Conservation (phyloP, 2,888 invertebrate species). For the Tuta absoluta region DNA sequence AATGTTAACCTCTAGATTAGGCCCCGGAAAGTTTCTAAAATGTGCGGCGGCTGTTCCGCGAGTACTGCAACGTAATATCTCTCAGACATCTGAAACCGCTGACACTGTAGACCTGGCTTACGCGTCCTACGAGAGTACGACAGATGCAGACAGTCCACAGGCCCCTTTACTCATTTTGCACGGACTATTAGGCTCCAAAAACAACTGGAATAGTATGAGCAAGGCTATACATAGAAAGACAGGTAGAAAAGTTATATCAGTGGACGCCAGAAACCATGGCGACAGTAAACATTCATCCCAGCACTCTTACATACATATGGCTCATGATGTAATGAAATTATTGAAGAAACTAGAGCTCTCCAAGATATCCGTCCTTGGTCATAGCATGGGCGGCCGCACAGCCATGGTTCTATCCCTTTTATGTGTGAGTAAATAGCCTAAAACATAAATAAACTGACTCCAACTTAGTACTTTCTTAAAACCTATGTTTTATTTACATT, state of each 20-base stretch:
- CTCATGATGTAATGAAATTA: constrained; percentile 80
- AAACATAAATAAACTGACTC: not conserved
- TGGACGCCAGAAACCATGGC: constrained; percentile 98
- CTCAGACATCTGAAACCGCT: constrained; percentile 55
- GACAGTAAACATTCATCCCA: constrained; percentile 90
- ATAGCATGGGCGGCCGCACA: constrained; percentile 97
- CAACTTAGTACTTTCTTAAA: not conserved
- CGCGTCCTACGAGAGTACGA: constrained; percentile 83
- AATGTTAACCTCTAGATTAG: constrained; percentile 56
- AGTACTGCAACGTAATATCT: constrained; percentile 44
- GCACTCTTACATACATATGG: constrained; percentile 90
- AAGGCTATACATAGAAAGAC: constrained; percentile 87
- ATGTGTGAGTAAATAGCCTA: constrained; percentile 71
- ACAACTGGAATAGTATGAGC: constrained; percentile 94
- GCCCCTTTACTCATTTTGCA: constrained; percentile 92
- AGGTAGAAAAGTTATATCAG: constrained; percentile 87
- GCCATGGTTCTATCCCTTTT: constrained; percentile 92
- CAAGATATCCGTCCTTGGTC: constrained; percentile 89
- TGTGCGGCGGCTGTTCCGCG: constrained; percentile 40
- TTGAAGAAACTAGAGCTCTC: constrained; percentile 83
- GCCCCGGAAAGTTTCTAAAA: constrained; percentile 44
- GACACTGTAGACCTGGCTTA: constrained; percentile 85
- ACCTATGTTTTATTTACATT: constrained; percentile 39
- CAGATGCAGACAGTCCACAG: constrained; percentile 48
- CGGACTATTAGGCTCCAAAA: constrained; percentile 95